Conservation (phyloP, 2,797 vertebrate genomes). For the Macropodus opercularis region DNA sequence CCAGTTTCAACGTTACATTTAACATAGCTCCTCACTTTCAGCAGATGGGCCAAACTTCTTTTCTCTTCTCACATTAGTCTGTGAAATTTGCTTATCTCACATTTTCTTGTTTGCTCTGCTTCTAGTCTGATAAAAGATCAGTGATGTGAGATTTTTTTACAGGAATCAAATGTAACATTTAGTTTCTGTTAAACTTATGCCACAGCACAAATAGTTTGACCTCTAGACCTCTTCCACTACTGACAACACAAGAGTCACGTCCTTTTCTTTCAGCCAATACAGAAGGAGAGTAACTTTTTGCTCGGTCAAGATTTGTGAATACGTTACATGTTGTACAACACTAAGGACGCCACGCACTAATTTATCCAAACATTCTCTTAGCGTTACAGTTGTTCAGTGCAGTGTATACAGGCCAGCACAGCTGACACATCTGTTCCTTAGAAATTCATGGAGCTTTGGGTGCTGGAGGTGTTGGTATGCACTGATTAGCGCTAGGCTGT, state of each 20-base stretch:
- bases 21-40: slow-evolving; percentile 42
- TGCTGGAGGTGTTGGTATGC: slow-evolving; percentile 76
- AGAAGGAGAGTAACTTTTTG: slow-evolving; percentile 9
- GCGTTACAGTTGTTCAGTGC: slow-evolving; percentile 28
- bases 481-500: slow-evolving; percentile 72
- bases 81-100: no score
- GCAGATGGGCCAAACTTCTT: slow-evolving; percentile 34
- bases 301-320: slow-evolving; percentile 10
- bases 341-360: slow-evolving; percentile 9
- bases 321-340: slow-evolving; percentile 1
- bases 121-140: slow-evolving; percentile 1
- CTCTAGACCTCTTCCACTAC: background rate
- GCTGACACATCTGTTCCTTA: slow-evolving; percentile 76
- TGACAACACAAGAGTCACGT: background rate
- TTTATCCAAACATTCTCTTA: slow-evolving; percentile 35
- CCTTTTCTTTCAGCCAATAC: slow-evolving; percentile 3
- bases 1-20: slow-evolving; percentile 29
- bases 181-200: background rate
- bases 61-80: no score
- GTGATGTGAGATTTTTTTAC: slow-evolving; percentile 18
- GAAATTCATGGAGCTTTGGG: slow-evolving; percentile 63
- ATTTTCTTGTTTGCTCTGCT: slow-evolving; percentile 16
- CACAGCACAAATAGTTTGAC: background rate
- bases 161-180: slow-evolving; percentile 10
- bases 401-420: slow-evolving; percentile 17